Evolutionary conservation across 2,888 invertebrate genomes (phyloP).

Genomic region (Muschampia plurimacula): DNA sequence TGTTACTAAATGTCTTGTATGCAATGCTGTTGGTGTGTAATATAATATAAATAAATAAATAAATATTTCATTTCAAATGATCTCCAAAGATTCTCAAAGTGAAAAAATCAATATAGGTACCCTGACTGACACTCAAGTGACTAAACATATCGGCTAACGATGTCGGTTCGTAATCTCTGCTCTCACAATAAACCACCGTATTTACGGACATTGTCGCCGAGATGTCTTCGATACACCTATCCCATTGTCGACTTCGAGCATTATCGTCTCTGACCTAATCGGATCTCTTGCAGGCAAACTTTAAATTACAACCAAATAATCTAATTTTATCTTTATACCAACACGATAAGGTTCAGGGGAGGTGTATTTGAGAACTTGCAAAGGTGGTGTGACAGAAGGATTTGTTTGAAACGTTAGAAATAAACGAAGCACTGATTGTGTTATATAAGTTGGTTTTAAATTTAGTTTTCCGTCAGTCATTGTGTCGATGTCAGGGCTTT

Average conservation of each 20-base stretch:
- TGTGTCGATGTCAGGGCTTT: constrained; percentile 46
- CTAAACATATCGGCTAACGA: constrained; percentile 36
- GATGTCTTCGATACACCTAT: constrained; percentile 64
- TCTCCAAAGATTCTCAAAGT: not conserved
- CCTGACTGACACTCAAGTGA: constrained; percentile 5
- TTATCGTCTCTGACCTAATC: constrained; percentile 80
- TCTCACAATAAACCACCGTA: constrained; percentile 69
- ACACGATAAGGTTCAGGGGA: constrained; percentile 37
- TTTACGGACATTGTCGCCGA: constrained; percentile 71
- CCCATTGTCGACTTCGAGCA: constrained; percentile 71
- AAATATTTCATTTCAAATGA: not conserved
- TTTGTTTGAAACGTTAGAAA: constrained; percentile 79
- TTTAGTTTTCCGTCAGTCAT: constrained; percentile 64
- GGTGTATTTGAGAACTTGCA: constrained; percentile 47
- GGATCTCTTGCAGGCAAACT: constrained; percentile 65
- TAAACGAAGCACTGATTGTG: constrained; percentile 80
- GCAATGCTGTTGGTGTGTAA: too few species aligned
- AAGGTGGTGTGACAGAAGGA: constrained; percentile 69
- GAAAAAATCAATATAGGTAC: not conserved
- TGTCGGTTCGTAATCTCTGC: constrained; percentile 49
- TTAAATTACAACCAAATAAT: constrained; percentile 10
- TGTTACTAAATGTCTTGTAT: too few species aligned
- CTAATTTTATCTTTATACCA: constrained; percentile 50
- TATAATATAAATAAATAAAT: too few species aligned
- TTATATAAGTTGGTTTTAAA: constrained; percentile 73